Conservation (phyloP, 1,140 invertebrate species). For the Ceratosolen solmsi region DNA sequence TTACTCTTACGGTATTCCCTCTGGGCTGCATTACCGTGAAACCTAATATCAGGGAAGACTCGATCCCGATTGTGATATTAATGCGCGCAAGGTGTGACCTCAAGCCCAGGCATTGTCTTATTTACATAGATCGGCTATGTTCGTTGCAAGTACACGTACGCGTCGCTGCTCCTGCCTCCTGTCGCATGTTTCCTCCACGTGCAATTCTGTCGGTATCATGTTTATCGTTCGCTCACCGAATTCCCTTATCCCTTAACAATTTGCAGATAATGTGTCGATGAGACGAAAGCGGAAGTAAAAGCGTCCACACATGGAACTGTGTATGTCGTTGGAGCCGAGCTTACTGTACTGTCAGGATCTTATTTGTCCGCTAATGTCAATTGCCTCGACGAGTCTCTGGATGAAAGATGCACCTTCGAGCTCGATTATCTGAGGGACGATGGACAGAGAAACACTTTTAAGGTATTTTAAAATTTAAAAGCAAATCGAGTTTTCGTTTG, state of each 20-base stretch:
- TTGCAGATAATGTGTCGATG: conserved; percentile 34
- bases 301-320: background rate
- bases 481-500: no score
- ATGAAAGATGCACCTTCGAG: background rate
- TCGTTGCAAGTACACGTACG: background rate
- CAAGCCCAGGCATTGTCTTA: conserved; percentile 19
- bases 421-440: no score
- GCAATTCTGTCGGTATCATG: conserved; percentile 22
- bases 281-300: background rate
- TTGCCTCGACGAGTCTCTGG: background rate
- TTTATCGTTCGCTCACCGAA: conserved; percentile 7
- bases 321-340: background rate
- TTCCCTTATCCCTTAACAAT: conserved; percentile 52
- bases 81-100: background rate
- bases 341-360: conserved; percentile 5
- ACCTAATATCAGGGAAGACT: background rate
- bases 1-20: no score
- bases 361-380: conserved; percentile 33
- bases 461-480: no score
- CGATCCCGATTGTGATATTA: background rate
- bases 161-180: background rate
- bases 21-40: background rate
- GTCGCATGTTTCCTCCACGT: background rate
- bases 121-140: conserved; percentile 14
- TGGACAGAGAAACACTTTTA: no score